A percentile compares a stretch with the other conserved stretches of the same genome.
These are phyloP conservation scores for Aix galericulata DNA, from an alignment of 2,113 vertebrate genomes.

Conservation along the genomic window DNA sequence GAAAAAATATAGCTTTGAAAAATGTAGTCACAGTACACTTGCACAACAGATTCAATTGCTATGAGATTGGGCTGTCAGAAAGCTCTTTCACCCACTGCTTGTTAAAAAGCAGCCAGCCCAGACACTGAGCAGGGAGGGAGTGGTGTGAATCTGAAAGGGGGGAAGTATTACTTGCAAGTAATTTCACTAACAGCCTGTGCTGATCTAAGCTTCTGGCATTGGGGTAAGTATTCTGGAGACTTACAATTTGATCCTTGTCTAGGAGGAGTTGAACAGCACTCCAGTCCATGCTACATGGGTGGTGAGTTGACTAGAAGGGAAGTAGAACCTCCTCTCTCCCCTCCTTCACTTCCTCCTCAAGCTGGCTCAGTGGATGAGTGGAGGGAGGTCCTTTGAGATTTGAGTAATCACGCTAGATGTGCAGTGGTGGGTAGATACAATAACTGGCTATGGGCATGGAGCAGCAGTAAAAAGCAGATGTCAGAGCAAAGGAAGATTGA, in stretches of 20 bases:
- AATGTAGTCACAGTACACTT: not conserved
- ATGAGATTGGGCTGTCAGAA: not conserved
- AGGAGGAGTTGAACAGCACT: not conserved
- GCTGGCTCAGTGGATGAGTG: not conserved
- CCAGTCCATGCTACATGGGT: rapidly evolving
- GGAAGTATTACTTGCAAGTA: not conserved
- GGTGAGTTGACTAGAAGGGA: not conserved
- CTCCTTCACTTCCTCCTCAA: not conserved
- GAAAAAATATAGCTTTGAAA: not conserved
- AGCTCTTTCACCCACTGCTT: not conserved
- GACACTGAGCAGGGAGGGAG: not conserved
- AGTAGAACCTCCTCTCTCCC: not conserved
- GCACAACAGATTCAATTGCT: not conserved
- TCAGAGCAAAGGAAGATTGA: not conserved
- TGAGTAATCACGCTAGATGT: rapidly evolving
- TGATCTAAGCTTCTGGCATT: not conserved
- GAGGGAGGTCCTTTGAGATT: not conserved
- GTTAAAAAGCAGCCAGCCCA: not conserved
- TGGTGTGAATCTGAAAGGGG: not conserved
- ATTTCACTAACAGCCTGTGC: not conserved
- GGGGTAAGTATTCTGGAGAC: not conserved
- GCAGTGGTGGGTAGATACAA: not conserved
- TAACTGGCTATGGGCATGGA: not conserved
- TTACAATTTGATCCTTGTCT: not conserved
- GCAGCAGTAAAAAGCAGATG: not conserved